Evolutionary conservation across 2,113 vertebrate genomes (phyloP).

Genomic region (Vimba vimba): DNA sequence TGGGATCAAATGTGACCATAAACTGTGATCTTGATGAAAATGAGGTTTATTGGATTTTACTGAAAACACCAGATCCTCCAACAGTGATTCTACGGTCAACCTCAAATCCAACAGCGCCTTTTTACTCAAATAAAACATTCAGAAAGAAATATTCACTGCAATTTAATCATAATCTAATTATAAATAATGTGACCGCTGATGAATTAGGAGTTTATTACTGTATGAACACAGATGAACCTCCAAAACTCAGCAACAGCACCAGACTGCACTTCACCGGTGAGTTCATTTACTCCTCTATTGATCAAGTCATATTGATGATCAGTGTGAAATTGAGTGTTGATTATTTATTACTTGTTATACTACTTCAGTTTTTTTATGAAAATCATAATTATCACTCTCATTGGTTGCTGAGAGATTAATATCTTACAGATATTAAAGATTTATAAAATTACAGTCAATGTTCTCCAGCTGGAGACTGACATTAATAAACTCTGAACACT

Average conservation of each 20-base stretch:
- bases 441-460: background rate
- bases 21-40: slow-evolving; percentile 30
- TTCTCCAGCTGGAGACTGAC: background rate
- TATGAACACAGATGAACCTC: background rate
- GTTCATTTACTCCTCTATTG: no score
- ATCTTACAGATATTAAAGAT: background rate
- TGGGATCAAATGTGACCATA: slow-evolving; percentile 19
- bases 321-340: no score
- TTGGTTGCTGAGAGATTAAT: background rate
- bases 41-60: slow-evolving; percentile 19
- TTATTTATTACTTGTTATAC: no score
- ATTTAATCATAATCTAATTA: no score
- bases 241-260: background rate
- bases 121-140: no score
- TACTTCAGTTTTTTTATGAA: background rate
- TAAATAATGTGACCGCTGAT: background rate
- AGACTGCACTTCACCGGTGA: background rate
- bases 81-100: no score
- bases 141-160: no score
- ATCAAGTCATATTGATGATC: no score
- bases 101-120: no score
- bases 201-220: slow-evolving; percentile 38
- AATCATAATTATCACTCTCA: background rate
- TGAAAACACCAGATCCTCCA: background rate
- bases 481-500: background rate